These are phyloP conservation scores for Clusia tigrina DNA, from an alignment of 2,888 invertebrate genomes.

Conservation along the genomic window DNA sequence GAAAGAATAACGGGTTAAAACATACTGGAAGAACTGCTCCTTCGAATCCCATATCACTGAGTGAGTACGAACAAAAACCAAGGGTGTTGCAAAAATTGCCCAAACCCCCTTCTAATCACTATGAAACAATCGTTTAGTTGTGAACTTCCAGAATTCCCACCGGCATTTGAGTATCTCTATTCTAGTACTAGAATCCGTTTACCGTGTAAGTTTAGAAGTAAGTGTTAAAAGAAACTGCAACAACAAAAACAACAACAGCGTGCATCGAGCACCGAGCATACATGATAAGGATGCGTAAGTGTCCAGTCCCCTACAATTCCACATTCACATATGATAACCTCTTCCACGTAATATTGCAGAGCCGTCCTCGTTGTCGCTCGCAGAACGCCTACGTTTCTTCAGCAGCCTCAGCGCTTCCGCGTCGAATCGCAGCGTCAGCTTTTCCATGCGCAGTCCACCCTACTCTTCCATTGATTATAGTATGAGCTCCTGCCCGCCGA, in stretches of 20 bases:
- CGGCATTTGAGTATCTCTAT: no score
- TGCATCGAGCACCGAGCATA: constrained; percentile 22
- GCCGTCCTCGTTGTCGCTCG: constrained; percentile 60
- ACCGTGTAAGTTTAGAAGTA: not conserved
- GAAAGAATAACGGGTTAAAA: no score
- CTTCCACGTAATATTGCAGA: constrained; percentile 46
- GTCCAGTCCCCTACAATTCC: not conserved
- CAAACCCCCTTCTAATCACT: no score
- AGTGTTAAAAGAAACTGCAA: constrained; percentile 19
- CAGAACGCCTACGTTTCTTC: constrained; percentile 61
- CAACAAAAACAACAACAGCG: constrained; percentile 28
- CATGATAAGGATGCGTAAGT: constrained; percentile 51
- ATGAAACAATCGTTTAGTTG: no score
- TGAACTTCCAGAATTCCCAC: no score
- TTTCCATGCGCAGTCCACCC: constrained; percentile 43
- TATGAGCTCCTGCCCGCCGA: constrained; percentile 35
- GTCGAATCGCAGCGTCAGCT: constrained; percentile 35
- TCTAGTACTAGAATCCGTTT: no score
- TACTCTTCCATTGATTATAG: constrained; percentile 45
- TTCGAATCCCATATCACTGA: no score
- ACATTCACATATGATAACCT: constrained; percentile 12
- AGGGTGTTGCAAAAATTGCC: no score
- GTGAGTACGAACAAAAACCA: no score
- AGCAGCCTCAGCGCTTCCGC: constrained; percentile 49
- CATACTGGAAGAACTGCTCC: no score